A percentile compares a stretch with the other conserved stretches of the same genome.
phyloP scores from a whole-genome alignment of 1,140 invertebrate species.

The Drosophila ficusphila region DNA sequence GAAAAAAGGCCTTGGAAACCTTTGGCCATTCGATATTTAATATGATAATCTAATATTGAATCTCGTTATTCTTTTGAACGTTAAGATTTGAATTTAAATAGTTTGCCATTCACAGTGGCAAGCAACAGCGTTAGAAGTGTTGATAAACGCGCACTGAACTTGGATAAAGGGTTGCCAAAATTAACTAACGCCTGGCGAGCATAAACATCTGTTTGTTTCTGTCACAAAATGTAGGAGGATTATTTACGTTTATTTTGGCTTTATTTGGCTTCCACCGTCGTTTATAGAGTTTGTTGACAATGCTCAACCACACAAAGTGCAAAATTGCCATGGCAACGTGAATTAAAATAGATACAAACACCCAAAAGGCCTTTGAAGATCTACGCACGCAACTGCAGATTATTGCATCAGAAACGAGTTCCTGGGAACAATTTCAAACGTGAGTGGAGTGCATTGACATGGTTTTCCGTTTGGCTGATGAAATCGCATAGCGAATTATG shows the following conservation, averaged over 20 bases:
- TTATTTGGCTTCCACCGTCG: not conserved
- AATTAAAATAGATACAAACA: not conserved
- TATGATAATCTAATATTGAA: too few relatives aligned
- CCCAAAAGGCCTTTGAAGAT: not conserved
- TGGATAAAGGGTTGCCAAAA: not conserved
- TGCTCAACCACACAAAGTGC: not conserved
- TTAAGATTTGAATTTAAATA: not conserved
- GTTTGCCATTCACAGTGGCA: not conserved
- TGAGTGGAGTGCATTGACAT: conserved; percentile 39
- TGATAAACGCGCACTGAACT: not conserved
- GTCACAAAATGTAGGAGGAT: conserved; percentile 2
- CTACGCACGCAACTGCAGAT: not conserved
- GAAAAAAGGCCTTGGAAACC: too few relatives aligned
- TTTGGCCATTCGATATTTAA: too few relatives aligned
- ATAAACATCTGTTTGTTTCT: not conserved
- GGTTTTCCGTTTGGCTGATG: conserved; percentile 14
- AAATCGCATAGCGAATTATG: conserved; percentile 10
- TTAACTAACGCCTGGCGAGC: not conserved
- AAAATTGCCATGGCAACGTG: conserved; percentile 7
- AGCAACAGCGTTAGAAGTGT: not conserved
- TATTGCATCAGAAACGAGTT: conserved; percentile 38
- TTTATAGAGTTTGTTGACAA: not conserved
- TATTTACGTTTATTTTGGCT: not conserved
- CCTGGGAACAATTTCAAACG: conserved; percentile 31
- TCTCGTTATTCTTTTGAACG: not conserved